phyloP scores from a whole-genome alignment of 2,888 invertebrate species.

The Cheilosia soror region DNA sequence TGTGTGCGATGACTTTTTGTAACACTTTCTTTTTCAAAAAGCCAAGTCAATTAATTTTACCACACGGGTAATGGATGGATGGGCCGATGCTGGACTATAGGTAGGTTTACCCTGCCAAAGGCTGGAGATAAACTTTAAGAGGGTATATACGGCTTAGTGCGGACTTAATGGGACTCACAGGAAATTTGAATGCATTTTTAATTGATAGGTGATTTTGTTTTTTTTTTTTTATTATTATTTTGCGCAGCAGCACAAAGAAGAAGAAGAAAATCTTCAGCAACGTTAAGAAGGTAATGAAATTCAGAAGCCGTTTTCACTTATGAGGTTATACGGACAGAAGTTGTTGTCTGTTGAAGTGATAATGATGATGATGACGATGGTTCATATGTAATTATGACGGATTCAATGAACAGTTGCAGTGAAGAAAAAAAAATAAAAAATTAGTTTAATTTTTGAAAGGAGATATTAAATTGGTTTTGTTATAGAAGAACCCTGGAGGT shows the following conservation, averaged over 20 bases:
- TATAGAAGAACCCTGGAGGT: conserved; percentile 26
- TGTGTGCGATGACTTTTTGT: conserved; percentile 67
- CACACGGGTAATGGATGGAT: conserved; percentile 28
- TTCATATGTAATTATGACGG: conserved; percentile 64
- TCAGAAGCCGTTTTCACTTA: conserved; percentile 70
- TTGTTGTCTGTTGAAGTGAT: conserved; percentile 54
- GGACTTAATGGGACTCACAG: conserved; percentile 60
- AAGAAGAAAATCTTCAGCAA: neutral
- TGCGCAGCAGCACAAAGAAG: conserved; percentile 10
- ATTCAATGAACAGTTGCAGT: conserved; percentile 54
- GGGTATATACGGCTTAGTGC: conserved; percentile 7
- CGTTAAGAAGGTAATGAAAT: conserved; percentile 48
- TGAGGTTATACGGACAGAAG: conserved; percentile 19
- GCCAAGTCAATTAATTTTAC: conserved; percentile 68
- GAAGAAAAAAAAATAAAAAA: conserved; percentile 6
- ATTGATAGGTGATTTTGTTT: conserved; percentile 61
- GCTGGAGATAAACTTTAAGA: neutral
- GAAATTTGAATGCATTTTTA: conserved; percentile 72
- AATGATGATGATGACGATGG: conserved; percentile 63
- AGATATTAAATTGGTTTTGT: conserved; percentile 51
- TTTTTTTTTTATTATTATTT: conserved; percentile 22
- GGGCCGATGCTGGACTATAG: neutral
- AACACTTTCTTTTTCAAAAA: conserved; percentile 74
- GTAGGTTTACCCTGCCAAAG: neutral
- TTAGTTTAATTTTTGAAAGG: conserved; percentile 48